phyloP scores from a whole-genome alignment of 2,797 vertebrate genomes.

The Amphiprion clarkii region DNA sequence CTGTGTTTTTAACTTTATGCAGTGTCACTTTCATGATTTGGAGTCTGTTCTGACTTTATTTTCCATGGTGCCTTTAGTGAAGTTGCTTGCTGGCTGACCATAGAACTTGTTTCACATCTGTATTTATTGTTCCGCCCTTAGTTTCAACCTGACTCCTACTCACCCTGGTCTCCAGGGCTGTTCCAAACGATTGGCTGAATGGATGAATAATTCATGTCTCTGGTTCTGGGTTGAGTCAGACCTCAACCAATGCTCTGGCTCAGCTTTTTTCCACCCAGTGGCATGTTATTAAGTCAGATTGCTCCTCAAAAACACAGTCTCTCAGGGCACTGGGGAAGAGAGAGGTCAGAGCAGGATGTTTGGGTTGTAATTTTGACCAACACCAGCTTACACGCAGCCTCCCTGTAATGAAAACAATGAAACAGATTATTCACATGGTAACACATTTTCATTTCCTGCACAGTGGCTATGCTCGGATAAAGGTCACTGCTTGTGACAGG shows the following conservation, averaged over 20 bases:
- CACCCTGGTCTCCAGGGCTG: slow-evolving; percentile 33
- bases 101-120: slow-evolving; percentile 57
- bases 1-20: slow-evolving; percentile 9
- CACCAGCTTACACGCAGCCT: slow-evolving; percentile 7
- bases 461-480: slow-evolving; percentile 22
- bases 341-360: slow-evolving; percentile 31
- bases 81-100: slow-evolving; percentile 8
- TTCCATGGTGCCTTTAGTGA: background rate
- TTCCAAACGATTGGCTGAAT: slow-evolving; percentile 58
- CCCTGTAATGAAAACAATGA: slow-evolving; percentile 50
- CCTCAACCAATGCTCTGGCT: slow-evolving; percentile 51
- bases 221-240: slow-evolving; percentile 61
- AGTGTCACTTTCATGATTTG: background rate
- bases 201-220: slow-evolving; percentile 79
- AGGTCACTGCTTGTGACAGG: slow-evolving; percentile 45
- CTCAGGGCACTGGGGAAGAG: slow-evolving; percentile 12
- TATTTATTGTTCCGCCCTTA: slow-evolving; percentile 44
- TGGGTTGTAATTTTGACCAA: slow-evolving; percentile 37
- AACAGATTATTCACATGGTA: background rate
- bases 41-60: slow-evolving; percentile 5
- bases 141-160: slow-evolving; percentile 43
- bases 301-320: slow-evolving; percentile 40
- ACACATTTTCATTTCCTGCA: slow-evolving; percentile 64
- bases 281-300: slow-evolving; percentile 44
- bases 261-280: slow-evolving; percentile 56